Evolutionary conservation across 2,113 vertebrate species (phyloP), one percentile per base, ranked within the genome.

Genomic region (Chloropsis cyanopogon): DNA sequence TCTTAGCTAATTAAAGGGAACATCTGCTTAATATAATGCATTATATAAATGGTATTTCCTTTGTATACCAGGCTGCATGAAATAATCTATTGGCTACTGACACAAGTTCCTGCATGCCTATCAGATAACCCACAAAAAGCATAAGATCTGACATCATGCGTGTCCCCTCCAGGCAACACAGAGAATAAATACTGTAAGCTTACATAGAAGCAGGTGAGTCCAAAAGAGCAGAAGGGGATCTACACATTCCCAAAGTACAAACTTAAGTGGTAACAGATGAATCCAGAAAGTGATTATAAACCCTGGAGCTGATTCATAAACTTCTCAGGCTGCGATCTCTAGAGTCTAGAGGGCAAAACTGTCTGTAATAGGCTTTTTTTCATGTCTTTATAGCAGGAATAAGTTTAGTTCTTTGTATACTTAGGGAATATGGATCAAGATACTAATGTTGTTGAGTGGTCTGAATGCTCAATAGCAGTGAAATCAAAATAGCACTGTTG

Each of bases 1-100:
- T 94, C 72, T 83, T 78, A 49, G 73, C 85, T 91, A 96, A 94
- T 96, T 86, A 92, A 86, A 92, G 75, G 56, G 52, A 81, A 92
- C 85, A 93, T 93, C 92, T 95, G 82, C 52, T 93, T 83, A 86
- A 78, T 78, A 56, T 86, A 93, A 86, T 12, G 37, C 21, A 37
- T 81, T 68, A 53, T 88, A 65, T 61, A 93, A 78, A 68, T 60
- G 49, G 49, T 71, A 90, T 93, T 97, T 93, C 69, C 80, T 95
- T 93, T 92, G 65, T 88, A 88, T 46, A 82, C 14, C 17, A 71
- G 57, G 29, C 72, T 69, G 61, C 82, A 94, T 81, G 57, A 92
- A 94, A 78, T 93, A 91, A 92, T 92, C 31, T 59, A 29, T 92
- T 6, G 9, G 80, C 53, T 92, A 46, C 72, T 77, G 80, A 82